phyloP scores from a whole-genome alignment of 1,140 invertebrate species.

The Scaptodrosophila lebanonensis region DNA sequence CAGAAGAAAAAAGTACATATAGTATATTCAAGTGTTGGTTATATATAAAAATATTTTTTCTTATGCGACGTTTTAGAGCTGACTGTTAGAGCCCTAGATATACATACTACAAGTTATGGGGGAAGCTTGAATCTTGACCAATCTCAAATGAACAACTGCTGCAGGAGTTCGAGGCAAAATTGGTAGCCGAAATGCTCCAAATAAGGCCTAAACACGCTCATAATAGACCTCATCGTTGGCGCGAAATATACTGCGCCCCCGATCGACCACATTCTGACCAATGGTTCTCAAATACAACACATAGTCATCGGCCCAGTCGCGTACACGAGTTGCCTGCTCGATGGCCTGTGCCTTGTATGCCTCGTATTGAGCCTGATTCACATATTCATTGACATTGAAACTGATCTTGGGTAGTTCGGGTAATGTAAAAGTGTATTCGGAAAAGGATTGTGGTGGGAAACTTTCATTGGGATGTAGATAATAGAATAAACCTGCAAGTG shows the following conservation, averaged over 20 bases:
- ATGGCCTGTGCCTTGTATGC: constrained; percentile 46
- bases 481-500: constrained; percentile 70
- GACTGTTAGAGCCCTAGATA: too few species aligned
- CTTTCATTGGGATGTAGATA: constrained; percentile 75
- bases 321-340: constrained; percentile 58
- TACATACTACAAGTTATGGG: too few species aligned
- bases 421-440: constrained; percentile 46
- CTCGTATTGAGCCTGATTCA: constrained; percentile 57
- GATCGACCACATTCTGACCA: constrained; percentile 61
- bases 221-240: constrained; percentile 53
- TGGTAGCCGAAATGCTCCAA: constrained; percentile 33
- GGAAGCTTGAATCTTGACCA: too few species aligned
- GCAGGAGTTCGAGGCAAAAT: constrained; percentile 53
- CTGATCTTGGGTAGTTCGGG: constrained; percentile 58
- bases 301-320: constrained; percentile 72
- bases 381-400: constrained; percentile 56
- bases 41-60: too few species aligned
- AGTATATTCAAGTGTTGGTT: too few species aligned
- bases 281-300: constrained; percentile 64
- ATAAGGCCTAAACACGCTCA: constrained; percentile 63
- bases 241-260: constrained; percentile 61
- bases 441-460: constrained; percentile 66
- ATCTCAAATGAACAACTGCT: constrained; percentile 45
- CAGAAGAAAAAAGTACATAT: background rate
- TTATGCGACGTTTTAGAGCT: too few species aligned